Base-by-base conservation (phyloP, 2,113 vertebrate species). In the Hippocampus mohnikei region DNA sequence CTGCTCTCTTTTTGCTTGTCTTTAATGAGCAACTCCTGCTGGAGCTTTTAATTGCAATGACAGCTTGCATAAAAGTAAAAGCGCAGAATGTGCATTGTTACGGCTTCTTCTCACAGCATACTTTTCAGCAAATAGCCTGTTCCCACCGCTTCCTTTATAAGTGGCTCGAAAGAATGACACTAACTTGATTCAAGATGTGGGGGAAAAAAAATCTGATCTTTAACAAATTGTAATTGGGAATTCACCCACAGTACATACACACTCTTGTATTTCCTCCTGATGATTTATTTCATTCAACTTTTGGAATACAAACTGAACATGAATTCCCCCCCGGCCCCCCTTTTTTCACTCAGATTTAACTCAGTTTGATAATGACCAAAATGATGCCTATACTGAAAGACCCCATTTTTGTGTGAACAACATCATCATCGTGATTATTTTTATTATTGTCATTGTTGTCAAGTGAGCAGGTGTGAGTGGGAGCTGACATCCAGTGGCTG, bases 401-500 rank as follows among this genome's bases (percentile, higher is more conserved):
- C 64, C 60, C 50, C 44, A 60, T 78, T 77, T 84, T 74, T 27
- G 42, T 48, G 63, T 46, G 23, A 23, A 65, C 13, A 9, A 5
- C 62, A 23, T 44, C n/a, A 21, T 61, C 59, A 21, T 52, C 21
- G 44, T 46, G 12, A 20, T 50, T 50, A 9, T 55, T 23, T 11
- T 62, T 21, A 62, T 48, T 15, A 12, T 33, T 67, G 15, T 53
- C 21, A 40, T 33, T 67, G 8, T 37, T 50, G 66, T 53, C 48
- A 53, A 68, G 68, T 58, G 67, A 85, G 87, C 88, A 91, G 88
- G 86, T 91, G 88, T 87, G 83, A 87, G 86, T 87, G 88, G 90
- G 82, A 87, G 88, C 81, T 85, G 80, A 83, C 85, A 79, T 85
- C 75, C 80, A 81, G 66, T 83, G 81, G 81, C 76, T 85, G 77